Conservation (phyloP, 2,888 invertebrate species). For the Ligdia adustata region DNA sequence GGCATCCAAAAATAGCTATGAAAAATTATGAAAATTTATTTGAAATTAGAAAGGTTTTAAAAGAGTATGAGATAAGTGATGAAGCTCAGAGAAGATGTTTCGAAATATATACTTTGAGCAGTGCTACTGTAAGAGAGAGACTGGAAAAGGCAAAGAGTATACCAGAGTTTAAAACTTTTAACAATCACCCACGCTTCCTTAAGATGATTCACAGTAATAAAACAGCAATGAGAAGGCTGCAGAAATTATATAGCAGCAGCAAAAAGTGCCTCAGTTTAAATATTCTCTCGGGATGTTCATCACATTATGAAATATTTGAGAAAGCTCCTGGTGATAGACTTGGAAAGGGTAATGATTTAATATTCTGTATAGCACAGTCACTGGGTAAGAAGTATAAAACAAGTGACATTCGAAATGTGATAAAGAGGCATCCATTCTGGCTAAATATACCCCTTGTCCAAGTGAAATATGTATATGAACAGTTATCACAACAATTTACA, state of each 20-base stretch:
- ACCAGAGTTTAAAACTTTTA: conserved; percentile 70
- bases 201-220: conserved; percentile 74
- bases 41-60: conserved; percentile 62
- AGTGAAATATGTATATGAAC: conserved; percentile 63
- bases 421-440: conserved; percentile 76
- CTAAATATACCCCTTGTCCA: conserved; percentile 72
- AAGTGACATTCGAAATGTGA: conserved; percentile 49
- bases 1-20: conserved; percentile 69
- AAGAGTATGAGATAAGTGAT: conserved; percentile 63
- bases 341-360: conserved; percentile 73
- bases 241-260: conserved; percentile 58
- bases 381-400: conserved; percentile 55
- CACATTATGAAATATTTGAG: conserved; percentile 68
- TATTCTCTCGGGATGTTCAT: conserved; percentile 68
- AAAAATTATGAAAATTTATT: conserved; percentile 58
- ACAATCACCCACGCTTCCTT: conserved; percentile 70
- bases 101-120: conserved; percentile 69
- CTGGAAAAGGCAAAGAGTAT: conserved; percentile 60
- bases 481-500: conserved; percentile 57
- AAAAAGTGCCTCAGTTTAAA: conserved; percentile 76
- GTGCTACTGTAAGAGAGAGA: conserved; percentile 63
- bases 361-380: conserved; percentile 66
- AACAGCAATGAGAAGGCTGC: conserved; percentile 62
- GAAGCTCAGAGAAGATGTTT: conserved; percentile 76
- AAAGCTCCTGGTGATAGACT: conserved; percentile 72